These are phyloP conservation scores for Trisateles emortualis DNA, from an alignment of 2,888 invertebrate species.

Conservation along the genomic window DNA sequence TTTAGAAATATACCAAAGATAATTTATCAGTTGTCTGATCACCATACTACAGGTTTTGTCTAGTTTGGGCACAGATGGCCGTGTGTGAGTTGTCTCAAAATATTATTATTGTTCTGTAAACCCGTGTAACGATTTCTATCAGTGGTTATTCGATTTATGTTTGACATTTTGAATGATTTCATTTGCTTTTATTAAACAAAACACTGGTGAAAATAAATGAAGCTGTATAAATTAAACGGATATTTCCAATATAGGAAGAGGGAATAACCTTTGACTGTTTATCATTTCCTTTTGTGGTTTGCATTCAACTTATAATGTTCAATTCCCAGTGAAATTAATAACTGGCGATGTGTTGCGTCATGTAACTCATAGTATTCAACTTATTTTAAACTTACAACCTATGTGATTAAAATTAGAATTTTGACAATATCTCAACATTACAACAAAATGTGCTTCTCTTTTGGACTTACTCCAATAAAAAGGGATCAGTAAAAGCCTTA, in stretches of 20 bases:
- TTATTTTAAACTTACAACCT: too few species aligned
- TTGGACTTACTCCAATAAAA: background rate
- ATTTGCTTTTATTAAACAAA: background rate
- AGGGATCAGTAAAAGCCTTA: background rate
- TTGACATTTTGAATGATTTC: background rate
- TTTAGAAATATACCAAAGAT: too few species aligned
- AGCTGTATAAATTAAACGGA: background rate
- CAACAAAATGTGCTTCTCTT: too few species aligned
- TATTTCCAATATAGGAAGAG: background rate
- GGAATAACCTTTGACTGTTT: background rate
- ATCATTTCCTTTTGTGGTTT: background rate
- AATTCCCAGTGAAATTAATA: constrained; percentile 25
- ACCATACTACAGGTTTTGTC: too few species aligned
- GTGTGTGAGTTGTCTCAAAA: too few species aligned
- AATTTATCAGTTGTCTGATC: too few species aligned
- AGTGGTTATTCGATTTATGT: background rate
- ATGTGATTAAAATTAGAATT: too few species aligned
- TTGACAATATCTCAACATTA: too few species aligned
- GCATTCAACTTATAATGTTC: constrained; percentile 7
- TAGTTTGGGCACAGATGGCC: too few species aligned
- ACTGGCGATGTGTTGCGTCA: background rate
- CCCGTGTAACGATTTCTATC: background rate
- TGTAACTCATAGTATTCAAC: too few species aligned
- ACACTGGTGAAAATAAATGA: background rate
- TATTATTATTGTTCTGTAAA: background rate